phyloP scores from a whole-genome alignment of 2,888 invertebrate species.

The Drosophila kokeensis region DNA sequence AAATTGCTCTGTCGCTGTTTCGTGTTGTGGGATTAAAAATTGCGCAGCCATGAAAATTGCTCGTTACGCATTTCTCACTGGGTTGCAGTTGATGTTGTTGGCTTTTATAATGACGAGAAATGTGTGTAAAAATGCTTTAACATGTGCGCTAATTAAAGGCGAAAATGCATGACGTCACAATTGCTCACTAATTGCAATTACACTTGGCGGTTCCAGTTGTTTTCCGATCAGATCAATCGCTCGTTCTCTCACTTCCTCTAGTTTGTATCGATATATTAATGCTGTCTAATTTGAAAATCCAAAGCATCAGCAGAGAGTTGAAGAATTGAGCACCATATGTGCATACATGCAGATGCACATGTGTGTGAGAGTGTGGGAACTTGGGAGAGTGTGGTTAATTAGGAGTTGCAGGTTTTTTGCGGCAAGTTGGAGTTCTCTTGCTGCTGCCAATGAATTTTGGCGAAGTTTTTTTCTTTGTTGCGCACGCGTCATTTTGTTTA shows the following conservation, averaged over 20 bases:
- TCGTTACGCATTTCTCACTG: constrained; percentile 59
- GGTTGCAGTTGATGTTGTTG: constrained; percentile 6
- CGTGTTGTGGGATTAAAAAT: constrained; percentile 79
- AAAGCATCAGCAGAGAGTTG: background rate
- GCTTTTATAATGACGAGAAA: constrained; percentile 34
- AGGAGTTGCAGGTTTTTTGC: background rate
- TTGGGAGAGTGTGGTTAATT: background rate
- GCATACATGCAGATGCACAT: background rate
- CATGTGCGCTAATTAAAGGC: constrained; percentile 32
- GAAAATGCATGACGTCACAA: constrained; percentile 15
- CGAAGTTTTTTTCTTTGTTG: background rate
- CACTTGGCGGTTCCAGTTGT: background rate
- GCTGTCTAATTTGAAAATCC: constrained; percentile 10
- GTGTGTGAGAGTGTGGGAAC: background rate
- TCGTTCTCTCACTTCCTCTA: background rate
- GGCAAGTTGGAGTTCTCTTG: background rate
- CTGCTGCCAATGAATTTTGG: background rate
- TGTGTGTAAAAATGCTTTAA: constrained; percentile 26
- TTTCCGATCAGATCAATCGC: background rate
- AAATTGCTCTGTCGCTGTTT: constrained; percentile 34
- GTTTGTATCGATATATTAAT: background rate
- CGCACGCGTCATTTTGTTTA: background rate
- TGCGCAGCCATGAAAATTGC: constrained; percentile 75
- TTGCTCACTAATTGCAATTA: background rate
- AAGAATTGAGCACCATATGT: constrained; percentile 12